Conservation (phyloP, 2,113 vertebrate genomes). For the Psophia crepitans region DNA sequence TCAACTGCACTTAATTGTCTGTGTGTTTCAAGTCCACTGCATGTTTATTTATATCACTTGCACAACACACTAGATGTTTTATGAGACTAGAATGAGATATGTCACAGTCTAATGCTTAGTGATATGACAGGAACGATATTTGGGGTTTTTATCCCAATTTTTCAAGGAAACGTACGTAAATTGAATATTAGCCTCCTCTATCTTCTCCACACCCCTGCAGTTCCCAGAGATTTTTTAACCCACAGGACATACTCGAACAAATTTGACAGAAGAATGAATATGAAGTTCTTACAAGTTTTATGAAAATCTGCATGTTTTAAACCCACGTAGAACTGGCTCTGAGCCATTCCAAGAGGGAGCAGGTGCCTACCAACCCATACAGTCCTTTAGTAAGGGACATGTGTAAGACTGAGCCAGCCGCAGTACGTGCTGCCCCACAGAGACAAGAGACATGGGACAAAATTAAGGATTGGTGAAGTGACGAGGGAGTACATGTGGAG, state of each 20-base stretch:
- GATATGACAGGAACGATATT: neutral
- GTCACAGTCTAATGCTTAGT: neutral
- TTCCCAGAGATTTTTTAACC: neutral
- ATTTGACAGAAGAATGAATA: neutral
- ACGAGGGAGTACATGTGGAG: fast-evolving
- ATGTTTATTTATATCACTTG: slow-evolving; percentile 11
- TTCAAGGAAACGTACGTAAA: neutral
- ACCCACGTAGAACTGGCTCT: neutral
- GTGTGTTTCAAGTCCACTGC: slow-evolving; percentile 24
- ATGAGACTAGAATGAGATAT: neutral
- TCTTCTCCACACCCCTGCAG: neutral
- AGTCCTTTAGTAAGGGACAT: fast-evolving
- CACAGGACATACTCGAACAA: neutral
- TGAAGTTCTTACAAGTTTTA: neutral
- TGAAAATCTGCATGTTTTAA: neutral
- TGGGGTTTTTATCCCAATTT: neutral
- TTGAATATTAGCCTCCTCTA: neutral
- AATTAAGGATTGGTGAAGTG: neutral
- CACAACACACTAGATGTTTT: neutral
- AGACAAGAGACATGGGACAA: fast-evolving
- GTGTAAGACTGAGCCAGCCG: neutral
- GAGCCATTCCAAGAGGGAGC: neutral
- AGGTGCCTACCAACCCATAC: neutral
- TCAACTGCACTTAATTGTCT: slow-evolving; percentile 5
- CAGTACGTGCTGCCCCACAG: neutral